These are phyloP conservation scores for Chascanopsetta lugubris DNA, from an alignment of 2,113 vertebrate species.

Conservation along the genomic window DNA sequence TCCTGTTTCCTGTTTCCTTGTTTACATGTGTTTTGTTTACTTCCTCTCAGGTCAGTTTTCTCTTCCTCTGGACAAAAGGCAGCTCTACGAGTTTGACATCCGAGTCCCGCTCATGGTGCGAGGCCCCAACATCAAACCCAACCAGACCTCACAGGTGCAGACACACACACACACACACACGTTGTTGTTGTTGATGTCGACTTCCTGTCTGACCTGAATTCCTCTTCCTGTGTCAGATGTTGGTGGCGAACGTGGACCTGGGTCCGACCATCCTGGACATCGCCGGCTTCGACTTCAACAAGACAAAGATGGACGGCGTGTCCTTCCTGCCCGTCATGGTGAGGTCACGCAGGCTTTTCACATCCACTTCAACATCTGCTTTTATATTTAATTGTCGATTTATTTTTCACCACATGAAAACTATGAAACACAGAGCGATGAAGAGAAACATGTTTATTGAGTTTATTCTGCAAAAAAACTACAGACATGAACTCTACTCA, in stretches of 20 bases:
- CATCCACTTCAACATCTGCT: no score
- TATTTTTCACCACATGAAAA: no score
- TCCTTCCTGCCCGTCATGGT: slow-evolving; percentile 92
- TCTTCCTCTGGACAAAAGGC: slow-evolving; percentile 94
- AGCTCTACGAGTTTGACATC: slow-evolving; percentile 98
- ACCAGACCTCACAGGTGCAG: slow-evolving; percentile 89
- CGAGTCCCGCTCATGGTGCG: slow-evolving; percentile 94
- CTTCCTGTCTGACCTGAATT: background rate
- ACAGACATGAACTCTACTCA: no score
- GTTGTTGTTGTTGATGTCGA: background rate
- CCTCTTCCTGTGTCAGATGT: slow-evolving; percentile 79
- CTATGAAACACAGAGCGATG: no score
- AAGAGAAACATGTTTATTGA: no score
- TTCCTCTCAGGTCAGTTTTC: slow-evolving; percentile 92
- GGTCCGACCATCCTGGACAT: slow-evolving; percentile 97
- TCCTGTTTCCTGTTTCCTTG: background rate
- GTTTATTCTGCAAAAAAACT: no score
- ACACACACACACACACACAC: background rate
- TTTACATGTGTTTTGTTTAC: background rate
- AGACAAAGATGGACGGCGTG: slow-evolving; percentile 96
- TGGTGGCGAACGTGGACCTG: slow-evolving; percentile 94
- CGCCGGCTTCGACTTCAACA: slow-evolving; percentile 87
- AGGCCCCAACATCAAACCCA: slow-evolving; percentile 93
- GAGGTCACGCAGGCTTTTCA: slow-evolving; percentile 36
- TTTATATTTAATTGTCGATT: no score